These are phyloP conservation scores for Oophaga pumilio DNA, from an alignment of 2,113 vertebrate genomes.

Conservation along the genomic window DNA sequence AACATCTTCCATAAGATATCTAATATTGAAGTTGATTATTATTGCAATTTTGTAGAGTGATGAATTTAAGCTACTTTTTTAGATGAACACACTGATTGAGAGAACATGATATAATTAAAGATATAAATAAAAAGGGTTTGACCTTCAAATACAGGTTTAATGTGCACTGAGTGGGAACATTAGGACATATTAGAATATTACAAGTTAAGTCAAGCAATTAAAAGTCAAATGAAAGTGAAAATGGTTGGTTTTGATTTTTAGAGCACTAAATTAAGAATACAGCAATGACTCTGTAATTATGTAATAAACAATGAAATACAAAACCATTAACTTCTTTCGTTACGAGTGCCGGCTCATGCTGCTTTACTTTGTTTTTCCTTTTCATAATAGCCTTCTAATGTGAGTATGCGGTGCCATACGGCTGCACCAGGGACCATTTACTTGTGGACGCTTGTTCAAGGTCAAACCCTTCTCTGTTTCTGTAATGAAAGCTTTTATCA, in stretches of 20 bases:
- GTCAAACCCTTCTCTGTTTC: background rate
- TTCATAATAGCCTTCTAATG: slow-evolving; percentile 10
- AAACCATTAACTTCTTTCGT: slow-evolving; percentile 15
- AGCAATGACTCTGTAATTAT: background rate
- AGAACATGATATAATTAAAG: background rate
- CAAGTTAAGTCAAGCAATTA: background rate
- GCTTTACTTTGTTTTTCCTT: background rate
- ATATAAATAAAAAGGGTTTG: background rate
- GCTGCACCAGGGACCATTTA: background rate
- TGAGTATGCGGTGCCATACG: background rate
- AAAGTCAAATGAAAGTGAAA: background rate
- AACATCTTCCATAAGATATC: background rate
- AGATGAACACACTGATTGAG: background rate
- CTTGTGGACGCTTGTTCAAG: background rate
- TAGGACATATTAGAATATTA: background rate
- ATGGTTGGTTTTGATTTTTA: background rate
- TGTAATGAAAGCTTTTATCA: background rate
- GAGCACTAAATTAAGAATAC: background rate
- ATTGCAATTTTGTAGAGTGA: background rate
- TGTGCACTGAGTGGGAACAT: background rate
- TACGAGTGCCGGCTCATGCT: background rate
- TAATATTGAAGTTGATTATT: background rate
- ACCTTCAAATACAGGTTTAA: background rate
- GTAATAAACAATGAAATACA: background rate
- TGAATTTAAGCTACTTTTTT: background rate